A percentile compares a stretch with the other conserved stretches of the same genome.
phyloP scores from a whole-genome alignment of 1,140 invertebrate species.

The Penaeus chinensis region DNA sequence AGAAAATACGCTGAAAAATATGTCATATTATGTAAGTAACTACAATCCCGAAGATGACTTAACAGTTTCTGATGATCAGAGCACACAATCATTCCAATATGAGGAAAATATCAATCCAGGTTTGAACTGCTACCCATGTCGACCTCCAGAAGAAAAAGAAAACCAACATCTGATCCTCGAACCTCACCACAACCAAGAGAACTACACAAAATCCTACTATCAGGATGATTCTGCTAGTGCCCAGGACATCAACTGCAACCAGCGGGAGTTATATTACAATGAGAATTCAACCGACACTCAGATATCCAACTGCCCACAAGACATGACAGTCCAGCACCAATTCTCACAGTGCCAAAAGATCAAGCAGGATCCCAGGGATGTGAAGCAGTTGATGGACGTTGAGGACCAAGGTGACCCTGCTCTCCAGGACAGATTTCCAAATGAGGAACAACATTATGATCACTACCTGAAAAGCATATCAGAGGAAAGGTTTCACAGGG shows the following conservation, averaged over 20 bases:
- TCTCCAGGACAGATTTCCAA: conserved; percentile 36
- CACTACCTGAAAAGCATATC: conserved; percentile 39
- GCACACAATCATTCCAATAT: conserved; percentile 51
- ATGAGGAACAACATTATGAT: conserved; percentile 43
- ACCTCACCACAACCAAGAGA: conserved; percentile 38
- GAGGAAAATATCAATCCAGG: conserved; percentile 47
- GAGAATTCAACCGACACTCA: conserved; percentile 56
- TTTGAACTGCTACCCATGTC: conserved; percentile 48
- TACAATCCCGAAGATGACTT: conserved; percentile 54
- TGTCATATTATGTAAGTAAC: conserved; percentile 52
- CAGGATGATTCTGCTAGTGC: conserved; percentile 31
- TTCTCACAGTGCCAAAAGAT: conserved; percentile 18
- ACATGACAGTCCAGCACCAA: conserved; percentile 57
- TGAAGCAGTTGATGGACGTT: not conserved
- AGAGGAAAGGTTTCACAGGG: conserved; percentile 19
- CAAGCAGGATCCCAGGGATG: not conserved
- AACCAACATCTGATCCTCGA: conserved; percentile 35
- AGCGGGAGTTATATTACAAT: conserved; percentile 46
- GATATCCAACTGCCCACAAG: conserved; percentile 51
- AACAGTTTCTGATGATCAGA: conserved; percentile 54
- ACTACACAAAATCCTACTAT: conserved; percentile 48
- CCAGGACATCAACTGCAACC: conserved; percentile 25
- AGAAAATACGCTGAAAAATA: conserved; percentile 40
- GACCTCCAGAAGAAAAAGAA: conserved; percentile 43
- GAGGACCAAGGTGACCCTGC: conserved; percentile 1